Base-by-base conservation (phyloP, 2,888 invertebrate species). In the Euphydryas editha region DNA sequence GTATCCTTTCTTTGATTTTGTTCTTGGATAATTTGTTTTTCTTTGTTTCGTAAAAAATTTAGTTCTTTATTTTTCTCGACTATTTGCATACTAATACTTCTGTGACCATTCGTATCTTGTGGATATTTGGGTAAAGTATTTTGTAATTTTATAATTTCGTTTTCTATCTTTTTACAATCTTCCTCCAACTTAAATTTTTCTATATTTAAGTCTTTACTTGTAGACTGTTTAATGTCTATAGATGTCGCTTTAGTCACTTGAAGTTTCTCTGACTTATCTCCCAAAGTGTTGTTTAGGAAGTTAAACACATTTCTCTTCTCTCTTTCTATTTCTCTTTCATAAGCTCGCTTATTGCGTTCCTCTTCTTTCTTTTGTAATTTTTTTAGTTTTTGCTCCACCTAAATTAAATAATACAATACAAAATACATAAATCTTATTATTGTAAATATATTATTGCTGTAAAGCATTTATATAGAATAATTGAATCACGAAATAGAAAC, bases 181-280 rank as follows among this genome's bases (percentile, higher is more conserved):
- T 97, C 96, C 1, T 94, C 94, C 65, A 96, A 92, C 84, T 95
- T 95, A 65, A 96, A 95, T 74, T 95, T 94, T 76, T 95, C 95
- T 44, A 97, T 95, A 79, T 96, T 96, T 46, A 97, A 86, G 62
- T 95, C 94, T 81, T 95, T 95, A 70, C 90, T 95, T 0, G 95
- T 93, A 15, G 94, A 93, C 67, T 93, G 88, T 74, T 93, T 94
- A 3, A 94, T 80, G 66, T 91, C 81, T 49, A 87, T 69, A 7
- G 78, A 59, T 2, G 77, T 54, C 37, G 73, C 68, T 36, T 54
- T 72, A 3, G 65, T 62, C 11, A 77, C 70, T 59, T 74, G 68
- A 46, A 77, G 51, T 15, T 74, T 74, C 2, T 81, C 82, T 2
- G 72, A 39, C 71, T 83, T 88, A 73, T 90, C 86, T 1, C 93